Base-by-base conservation (phyloP, 2,888 invertebrate species). In the Hydrotaea diabolus region DNA sequence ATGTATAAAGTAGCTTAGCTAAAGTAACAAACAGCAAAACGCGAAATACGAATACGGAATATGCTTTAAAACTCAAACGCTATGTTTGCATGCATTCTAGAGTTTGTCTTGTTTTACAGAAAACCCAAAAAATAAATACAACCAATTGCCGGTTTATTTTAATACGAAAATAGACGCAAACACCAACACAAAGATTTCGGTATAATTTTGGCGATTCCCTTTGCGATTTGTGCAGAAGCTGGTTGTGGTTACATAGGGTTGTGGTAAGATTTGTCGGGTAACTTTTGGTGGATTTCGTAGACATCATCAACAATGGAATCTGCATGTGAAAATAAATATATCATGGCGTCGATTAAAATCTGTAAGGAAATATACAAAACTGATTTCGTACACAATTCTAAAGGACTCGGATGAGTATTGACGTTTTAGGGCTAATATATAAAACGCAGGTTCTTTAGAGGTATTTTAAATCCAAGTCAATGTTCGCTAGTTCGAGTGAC, bases 1-100 rank as follows among this genome's bases (percentile, higher is more conserved):
- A 80, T 82, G 85, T 82, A 62, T 77, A 74, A 82, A 80, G 79
- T 49, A 82, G 85, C 82, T 82, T 82, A 85, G 73, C 79, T 76
- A 73, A 76, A 81, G 84, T 79, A 85, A 46, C 71, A 49, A 43
- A 31, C 31, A 31, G 7, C 31, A 77, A 77, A 31, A 53, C 23
- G 43, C 21, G 59, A 62, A 76, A 77, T 77, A 62, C 21, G 19
- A 69, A 62, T 57, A 11, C 13, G 49, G 19, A 77, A 76, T 64
- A 62, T 62, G 49, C 69, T 77, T 76, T 21, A 57, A 46, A 73
- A 57, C 9, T 39, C 39, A 4, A 13, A 8, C 39, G 3, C 39
- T 39, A 11, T 8, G 7, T 39, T 2, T 3, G 39, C 3, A 11
- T 39, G 39, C 9, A 39, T 11, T 1, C 9, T 39, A 39, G 39